Conservation (phyloP, 2,113 vertebrate species). For the Catharus bicknelli region DNA sequence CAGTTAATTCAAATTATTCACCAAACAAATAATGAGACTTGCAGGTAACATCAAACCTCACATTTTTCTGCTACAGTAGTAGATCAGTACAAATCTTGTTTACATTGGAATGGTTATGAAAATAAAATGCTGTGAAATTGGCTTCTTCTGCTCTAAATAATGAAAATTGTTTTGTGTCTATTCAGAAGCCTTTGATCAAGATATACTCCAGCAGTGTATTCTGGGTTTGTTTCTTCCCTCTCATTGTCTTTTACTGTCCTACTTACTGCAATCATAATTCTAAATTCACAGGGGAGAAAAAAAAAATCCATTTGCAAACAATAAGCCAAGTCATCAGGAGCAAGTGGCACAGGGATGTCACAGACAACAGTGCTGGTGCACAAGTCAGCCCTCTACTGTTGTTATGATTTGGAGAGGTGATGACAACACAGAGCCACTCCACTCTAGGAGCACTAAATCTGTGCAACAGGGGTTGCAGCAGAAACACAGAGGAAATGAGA, state of each 20-base stretch:
- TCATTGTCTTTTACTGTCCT: not conserved
- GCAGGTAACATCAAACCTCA: not conserved
- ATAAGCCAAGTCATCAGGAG: not conserved
- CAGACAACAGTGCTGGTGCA: not conserved
- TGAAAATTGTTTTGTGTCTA: not conserved
- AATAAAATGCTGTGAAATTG: not conserved
- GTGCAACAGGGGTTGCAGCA: not conserved
- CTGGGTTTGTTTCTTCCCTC: not conserved
- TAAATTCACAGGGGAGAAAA: not conserved
- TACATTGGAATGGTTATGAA: not conserved
- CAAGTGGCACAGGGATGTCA: not conserved
- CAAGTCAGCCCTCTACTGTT: not conserved
- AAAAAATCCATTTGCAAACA: not conserved
- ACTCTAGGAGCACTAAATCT: not conserved
- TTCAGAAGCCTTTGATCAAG: not conserved
- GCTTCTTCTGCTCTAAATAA: not conserved
- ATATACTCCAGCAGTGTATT: not conserved
- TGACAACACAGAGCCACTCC: not conserved
- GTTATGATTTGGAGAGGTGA: not conserved
- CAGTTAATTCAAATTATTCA: not conserved
- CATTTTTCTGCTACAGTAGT: not conserved
- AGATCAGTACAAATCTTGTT: not conserved
- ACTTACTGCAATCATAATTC: not conserved
- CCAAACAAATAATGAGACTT: not conserved
- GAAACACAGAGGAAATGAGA: not conserved